Evolutionary conservation across 2,888 invertebrate genomes (phyloP), one percentile per base, ranked within the genome.

Genomic region (Epinotia ramella): DNA sequence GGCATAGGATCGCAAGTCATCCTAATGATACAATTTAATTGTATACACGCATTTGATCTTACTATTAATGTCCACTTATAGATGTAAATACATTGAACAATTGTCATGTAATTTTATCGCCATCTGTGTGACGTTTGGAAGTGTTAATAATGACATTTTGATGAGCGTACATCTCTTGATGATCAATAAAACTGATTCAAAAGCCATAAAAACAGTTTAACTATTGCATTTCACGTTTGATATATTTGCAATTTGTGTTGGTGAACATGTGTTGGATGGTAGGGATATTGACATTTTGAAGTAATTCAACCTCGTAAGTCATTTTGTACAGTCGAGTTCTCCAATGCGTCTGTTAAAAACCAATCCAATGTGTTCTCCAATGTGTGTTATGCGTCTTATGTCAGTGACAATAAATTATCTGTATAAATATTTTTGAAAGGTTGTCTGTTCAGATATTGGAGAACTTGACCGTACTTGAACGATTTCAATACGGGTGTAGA

Each of bases 131-230:
- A 79, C 77, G 78, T 72, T 77, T 79, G 79, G 77, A 83, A 83
- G 82, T 81, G 77, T 63, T 80, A 79, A 79, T 78, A 82, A 81
- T 79, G 84, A 84, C 84, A 83, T 77, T 83, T 83, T 77, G 78
- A 86, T 86, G 80, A 84, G 59, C 81, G 87, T 89, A 87, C 85
- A 87, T 89, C 87, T 84, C 75, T 79, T 87, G 85, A 64, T 80
- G 78, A 76, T 78, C 77, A 75, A 75, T 75, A 66, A 75, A 66
- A 70, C 59, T 75, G 70, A 85, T 87, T 81, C 83, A 84, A 86
- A 83, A 79, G 76, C 81, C 82, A 84, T 85, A 81, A 82, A 82
- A 81, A 77, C 77, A 78, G 79, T 82, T 75, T 72, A 73, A 13
- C 77, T 69, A 70, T 81, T 79, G 77, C 69, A 46, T 74, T 79